A percentile compares a stretch with the other conserved stretches of the same genome.
Conservation (phyloP, 2,888 invertebrate genomes). For the Leptogaster cylindrica region DNA sequence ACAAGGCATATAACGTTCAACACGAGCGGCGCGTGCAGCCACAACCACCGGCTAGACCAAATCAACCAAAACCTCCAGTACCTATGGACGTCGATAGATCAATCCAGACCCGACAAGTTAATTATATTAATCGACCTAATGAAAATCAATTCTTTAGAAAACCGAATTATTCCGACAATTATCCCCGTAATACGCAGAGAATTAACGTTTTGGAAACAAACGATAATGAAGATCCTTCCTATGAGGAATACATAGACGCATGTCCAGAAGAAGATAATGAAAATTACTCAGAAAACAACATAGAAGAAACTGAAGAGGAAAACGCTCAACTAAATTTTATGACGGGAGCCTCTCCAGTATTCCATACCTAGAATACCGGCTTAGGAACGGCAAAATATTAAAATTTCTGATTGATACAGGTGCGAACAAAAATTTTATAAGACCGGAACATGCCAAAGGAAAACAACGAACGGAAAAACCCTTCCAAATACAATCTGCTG, state of each 20-base stretch:
- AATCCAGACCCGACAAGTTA: constrained; percentile 20
- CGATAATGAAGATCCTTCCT: neutral
- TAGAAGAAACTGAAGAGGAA: too few species aligned
- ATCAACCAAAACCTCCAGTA: constrained; percentile 18
- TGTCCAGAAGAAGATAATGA: too few species aligned
- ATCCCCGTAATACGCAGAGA: neutral
- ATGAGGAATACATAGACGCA: neutral
- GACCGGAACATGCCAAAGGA: neutral
- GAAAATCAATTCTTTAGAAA: neutral
- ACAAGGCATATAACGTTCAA: too few species aligned
- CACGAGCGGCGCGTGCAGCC: too few species aligned
- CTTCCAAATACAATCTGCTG: constrained; percentile 35
- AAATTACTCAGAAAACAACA: too few species aligned
- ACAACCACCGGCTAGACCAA: too few species aligned
- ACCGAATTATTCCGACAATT: neutral
- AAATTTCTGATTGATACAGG: constrained; percentile 40
- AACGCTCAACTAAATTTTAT: constrained; percentile 39
- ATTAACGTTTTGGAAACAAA: constrained; percentile 2
- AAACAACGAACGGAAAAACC: neutral
- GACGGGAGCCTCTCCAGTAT: constrained; percentile 41
- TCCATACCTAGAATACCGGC: constrained; percentile 39
- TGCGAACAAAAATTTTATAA: constrained; percentile 30
- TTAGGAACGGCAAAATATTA: neutral
- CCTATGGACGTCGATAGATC: constrained; percentile 37
- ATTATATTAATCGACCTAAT: constrained; percentile 40